Conservation (phyloP, 2,797 vertebrate species). For the Parotocinclus haroldoi region DNA sequence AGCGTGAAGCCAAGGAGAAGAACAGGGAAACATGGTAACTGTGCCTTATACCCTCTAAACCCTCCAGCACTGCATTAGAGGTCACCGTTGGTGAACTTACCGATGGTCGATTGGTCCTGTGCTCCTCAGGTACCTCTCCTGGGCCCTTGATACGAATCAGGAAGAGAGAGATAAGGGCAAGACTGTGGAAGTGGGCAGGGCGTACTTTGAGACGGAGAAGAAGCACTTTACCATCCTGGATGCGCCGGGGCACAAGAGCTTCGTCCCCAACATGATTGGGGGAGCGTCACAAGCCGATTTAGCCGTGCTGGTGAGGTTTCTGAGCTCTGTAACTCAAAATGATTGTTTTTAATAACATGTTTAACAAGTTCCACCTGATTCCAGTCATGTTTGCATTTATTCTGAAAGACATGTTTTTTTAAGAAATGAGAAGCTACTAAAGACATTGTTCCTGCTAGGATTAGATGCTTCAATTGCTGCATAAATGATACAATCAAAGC, state of each 20-base stretch:
- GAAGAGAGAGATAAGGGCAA: constrained; percentile 98
- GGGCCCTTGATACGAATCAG: constrained; percentile 97
- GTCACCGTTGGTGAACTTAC: no score
- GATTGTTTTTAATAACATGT: no score
- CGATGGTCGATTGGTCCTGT: no score
- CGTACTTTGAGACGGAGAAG: constrained; percentile 96
- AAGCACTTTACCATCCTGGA: constrained; percentile 99
- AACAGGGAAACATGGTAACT: constrained; percentile 97
- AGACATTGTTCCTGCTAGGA: no score
- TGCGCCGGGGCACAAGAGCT: constrained; percentile 96
- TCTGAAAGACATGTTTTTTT: no score
- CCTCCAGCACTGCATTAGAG: no score
- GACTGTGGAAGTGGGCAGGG: constrained; percentile 94
- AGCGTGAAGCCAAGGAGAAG: constrained; percentile 98
- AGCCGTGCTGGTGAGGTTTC: constrained; percentile 87
- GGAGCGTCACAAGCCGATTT: constrained; percentile 95
- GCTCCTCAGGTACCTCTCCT: constrained; percentile 87
- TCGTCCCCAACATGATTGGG: constrained; percentile 98
- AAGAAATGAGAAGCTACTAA: no score
- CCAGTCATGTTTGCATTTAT: no score
- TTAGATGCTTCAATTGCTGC: no score
- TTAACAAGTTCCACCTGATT: no score
- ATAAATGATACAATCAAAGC: no score
- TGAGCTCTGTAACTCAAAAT: no score
- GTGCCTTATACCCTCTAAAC: not conserved